Evolutionary conservation across 1,140 invertebrate species (phyloP).

Genomic region (Globodera ellingtonae): DNA sequence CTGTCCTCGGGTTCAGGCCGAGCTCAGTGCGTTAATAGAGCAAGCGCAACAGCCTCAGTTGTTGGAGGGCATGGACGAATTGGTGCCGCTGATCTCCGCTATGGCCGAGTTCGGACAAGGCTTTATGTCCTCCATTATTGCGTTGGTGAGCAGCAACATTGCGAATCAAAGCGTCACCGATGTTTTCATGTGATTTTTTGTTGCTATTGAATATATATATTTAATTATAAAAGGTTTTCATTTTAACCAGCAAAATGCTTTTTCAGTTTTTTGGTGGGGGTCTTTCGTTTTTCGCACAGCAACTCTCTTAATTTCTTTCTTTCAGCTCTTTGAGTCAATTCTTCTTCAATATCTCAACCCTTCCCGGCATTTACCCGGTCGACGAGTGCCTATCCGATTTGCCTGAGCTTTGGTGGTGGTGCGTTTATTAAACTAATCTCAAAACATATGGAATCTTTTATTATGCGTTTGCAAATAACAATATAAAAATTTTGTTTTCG

Average conservation of each 20-base stretch:
- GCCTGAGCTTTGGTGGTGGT: constrained; percentile 30
- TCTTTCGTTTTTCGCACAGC: too few relatives aligned
- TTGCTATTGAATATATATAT: neutral
- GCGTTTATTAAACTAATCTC: neutral
- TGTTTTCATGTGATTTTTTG: constrained; percentile 32
- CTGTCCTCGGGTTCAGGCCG: constrained; percentile 16
- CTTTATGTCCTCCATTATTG: constrained; percentile 22
- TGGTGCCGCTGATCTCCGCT: constrained; percentile 22
- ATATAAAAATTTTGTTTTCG: neutral
- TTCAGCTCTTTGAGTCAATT: constrained; percentile 32
- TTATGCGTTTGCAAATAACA: neutral
- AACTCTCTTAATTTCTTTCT: neutral
- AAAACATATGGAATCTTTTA: too few relatives aligned
- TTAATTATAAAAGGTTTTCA: neutral
- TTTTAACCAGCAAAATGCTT: neutral
- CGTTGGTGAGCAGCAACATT: constrained; percentile 13
- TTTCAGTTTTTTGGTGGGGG: neutral
- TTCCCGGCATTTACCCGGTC: constrained; percentile 30
- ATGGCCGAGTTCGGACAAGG: constrained; percentile 29
- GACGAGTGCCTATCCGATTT: constrained; percentile 35
- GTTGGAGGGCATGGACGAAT: constrained; percentile 22
- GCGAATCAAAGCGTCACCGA: neutral
- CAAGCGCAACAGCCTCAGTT: constrained; percentile 5
- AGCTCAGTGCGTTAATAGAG: constrained; percentile 1
- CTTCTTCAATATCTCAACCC: constrained; percentile 31